Evolutionary conservation across 2,797 vertebrate genomes (phyloP).

Genomic region (Mormyrus proboscirostris): DNA sequence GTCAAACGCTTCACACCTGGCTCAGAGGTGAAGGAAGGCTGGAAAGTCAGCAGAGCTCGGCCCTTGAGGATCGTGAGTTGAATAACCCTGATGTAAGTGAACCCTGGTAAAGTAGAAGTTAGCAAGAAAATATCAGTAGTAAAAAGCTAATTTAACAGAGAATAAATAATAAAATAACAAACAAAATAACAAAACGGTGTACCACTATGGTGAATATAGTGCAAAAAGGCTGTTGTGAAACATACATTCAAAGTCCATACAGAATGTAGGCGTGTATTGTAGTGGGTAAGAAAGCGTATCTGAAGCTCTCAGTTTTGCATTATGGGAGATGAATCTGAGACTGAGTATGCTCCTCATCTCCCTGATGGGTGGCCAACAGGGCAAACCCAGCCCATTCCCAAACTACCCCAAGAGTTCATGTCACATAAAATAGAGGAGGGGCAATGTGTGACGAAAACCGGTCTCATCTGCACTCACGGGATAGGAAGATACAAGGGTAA

Average conservation of each 20-base stretch:
- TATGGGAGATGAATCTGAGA: neutral
- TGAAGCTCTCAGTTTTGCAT: neutral
- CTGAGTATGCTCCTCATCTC: neutral
- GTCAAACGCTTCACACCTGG: too few relatives aligned
- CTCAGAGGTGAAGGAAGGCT: too few relatives aligned
- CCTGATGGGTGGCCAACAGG: neutral
- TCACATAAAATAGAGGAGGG: neutral
- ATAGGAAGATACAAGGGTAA: neutral
- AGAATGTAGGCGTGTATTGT: neutral
- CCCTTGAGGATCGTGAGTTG: too few relatives aligned
- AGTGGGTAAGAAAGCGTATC: neutral
- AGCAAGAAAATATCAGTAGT: neutral
- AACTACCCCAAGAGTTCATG: neutral
- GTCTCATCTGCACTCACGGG: neutral
- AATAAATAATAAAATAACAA: neutral
- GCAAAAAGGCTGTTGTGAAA: neutral
- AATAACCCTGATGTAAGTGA: neutral
- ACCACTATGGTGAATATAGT: neutral
- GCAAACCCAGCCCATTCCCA: neutral
- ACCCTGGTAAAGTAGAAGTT: neutral
- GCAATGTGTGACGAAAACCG: neutral
- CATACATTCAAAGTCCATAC: neutral
- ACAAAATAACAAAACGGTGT: neutral
- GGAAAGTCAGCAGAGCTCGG: too few relatives aligned
- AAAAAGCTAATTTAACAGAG: neutral